A percentile compares a stretch with the other conserved stretches of the same genome.
Conservation (phyloP, 2,113 vertebrate species). For the Isurus oxyrinchus region DNA sequence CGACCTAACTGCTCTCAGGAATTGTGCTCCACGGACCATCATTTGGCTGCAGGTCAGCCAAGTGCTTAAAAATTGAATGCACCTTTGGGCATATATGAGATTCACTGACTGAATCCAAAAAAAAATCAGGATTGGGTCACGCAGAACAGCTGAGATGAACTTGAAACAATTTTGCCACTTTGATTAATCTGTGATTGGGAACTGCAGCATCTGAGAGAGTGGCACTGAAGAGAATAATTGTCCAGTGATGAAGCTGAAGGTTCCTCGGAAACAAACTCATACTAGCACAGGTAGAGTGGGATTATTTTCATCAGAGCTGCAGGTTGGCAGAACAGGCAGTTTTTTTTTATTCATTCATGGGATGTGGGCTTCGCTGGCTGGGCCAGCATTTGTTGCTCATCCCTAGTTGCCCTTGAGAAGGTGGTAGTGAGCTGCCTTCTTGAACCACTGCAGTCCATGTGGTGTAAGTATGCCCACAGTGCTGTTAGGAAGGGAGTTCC, state of each 20-base stretch:
- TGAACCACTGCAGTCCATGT: no score
- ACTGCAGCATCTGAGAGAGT: neutral
- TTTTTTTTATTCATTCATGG: no score
- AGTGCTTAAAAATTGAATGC: neutral
- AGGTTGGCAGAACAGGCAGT: neutral
- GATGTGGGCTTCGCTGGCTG: no score
- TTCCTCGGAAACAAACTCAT: neutral
- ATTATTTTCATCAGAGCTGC: neutral
- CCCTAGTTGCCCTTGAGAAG: no score
- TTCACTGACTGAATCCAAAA: neutral
- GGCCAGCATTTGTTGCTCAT: no score
- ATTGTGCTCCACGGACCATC: neutral
- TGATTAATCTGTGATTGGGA: neutral
- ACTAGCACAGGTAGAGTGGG: neutral
- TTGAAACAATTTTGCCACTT: neutral
- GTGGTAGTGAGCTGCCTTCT: no score
- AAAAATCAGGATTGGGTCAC: neutral
- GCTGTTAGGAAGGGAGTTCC: no score
- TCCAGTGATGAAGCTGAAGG: neutral
- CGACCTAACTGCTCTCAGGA: neutral
- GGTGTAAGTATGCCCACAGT: no score
- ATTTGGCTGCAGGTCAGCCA: neutral
- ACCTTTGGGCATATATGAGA: neutral
- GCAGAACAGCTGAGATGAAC: neutral
- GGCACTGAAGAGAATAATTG: neutral